Conservation (phyloP, 2,113 vertebrate genomes). For the Poeciliopsis occidentalis region DNA sequence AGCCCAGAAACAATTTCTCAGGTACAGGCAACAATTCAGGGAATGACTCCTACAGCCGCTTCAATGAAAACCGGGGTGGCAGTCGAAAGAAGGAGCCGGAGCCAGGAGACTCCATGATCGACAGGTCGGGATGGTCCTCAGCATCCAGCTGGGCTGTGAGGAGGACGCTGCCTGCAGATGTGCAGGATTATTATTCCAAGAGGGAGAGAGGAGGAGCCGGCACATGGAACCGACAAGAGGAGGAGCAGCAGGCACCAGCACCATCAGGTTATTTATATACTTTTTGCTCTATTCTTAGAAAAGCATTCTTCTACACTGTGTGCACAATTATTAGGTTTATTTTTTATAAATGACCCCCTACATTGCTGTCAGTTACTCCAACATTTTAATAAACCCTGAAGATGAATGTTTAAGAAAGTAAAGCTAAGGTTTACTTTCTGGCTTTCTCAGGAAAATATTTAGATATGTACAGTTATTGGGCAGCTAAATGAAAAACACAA, state of each 20-base stretch:
- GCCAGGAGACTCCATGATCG: constrained; percentile 81
- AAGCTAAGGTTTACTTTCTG: no score
- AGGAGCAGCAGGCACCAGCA: constrained; percentile 74
- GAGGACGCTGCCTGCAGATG: constrained; percentile 93
- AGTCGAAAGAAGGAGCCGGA: constrained; percentile 86
- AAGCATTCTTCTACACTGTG: not conserved
- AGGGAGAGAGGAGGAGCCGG: constrained; percentile 81
- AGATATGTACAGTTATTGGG: no score
- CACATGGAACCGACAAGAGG: constrained; percentile 88
- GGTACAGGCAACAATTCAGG: constrained; percentile 87
- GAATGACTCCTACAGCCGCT: constrained; percentile 87
- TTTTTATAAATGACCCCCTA: no score
- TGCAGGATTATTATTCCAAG: constrained; percentile 96
- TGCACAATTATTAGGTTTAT: no score
- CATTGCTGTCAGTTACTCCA: no score
- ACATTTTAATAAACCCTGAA: no score
- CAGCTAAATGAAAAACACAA: no score
- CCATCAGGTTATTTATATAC: constrained; percentile 42
- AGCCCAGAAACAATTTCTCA: constrained; percentile 88
- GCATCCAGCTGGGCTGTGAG: constrained; percentile 97
- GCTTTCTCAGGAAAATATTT: no score
- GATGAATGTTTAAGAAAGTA: no score
- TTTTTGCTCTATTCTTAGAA: not conserved
- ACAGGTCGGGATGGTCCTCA: constrained; percentile 96
- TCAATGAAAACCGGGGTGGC: constrained; percentile 85